Percentiles rank a stretch among this genome's conserved stretches.
Evolutionary conservation across 2,797 vertebrate species (phyloP).

Genomic region (Lerista edwardsae): DNA sequence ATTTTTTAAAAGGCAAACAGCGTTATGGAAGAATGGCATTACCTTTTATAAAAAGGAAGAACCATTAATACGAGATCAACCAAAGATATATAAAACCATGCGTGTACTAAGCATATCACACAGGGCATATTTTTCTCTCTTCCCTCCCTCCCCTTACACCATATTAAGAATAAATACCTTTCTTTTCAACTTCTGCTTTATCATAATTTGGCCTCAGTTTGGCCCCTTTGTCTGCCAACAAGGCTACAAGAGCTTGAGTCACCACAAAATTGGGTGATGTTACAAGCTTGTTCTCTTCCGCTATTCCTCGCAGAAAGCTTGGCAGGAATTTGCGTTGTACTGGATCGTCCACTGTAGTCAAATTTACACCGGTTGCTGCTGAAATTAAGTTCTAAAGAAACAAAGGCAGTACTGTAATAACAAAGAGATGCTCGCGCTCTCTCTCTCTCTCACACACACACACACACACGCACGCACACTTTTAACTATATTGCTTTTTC

Average conservation of each 20-base stretch:
- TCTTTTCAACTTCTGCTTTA: slow-evolving; percentile 93
- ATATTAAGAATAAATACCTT: slow-evolving; percentile 81
- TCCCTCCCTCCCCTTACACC: not conserved
- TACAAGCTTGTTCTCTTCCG: slow-evolving; percentile 96
- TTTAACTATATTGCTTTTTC: not conserved
- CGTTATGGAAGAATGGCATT: not conserved
- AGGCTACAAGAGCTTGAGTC: slow-evolving; percentile 94
- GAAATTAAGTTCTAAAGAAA: slow-evolving; percentile 93
- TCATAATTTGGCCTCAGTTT: slow-evolving; percentile 90
- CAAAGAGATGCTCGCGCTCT: fast-evolving
- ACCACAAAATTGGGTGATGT: slow-evolving; percentile 98
- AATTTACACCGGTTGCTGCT: slow-evolving; percentile 95
- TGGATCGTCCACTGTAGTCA: slow-evolving; percentile 96
- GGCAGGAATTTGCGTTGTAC: slow-evolving; percentile 96
- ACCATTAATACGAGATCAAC: not conserved
- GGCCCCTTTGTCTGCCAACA: slow-evolving; percentile 95
- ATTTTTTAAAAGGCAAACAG: not conserved
- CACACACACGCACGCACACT: not conserved
- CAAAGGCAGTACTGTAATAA: not conserved
- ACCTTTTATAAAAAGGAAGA: not conserved
- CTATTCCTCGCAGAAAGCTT: slow-evolving; percentile 93
- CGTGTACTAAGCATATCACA: not conserved
- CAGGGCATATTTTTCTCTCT: not conserved
- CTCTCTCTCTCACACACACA: not conserved
- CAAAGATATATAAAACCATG: too few relatives aligned